Conservation (phyloP, 2,113 vertebrate species). For the Arenaria interpres region DNA sequence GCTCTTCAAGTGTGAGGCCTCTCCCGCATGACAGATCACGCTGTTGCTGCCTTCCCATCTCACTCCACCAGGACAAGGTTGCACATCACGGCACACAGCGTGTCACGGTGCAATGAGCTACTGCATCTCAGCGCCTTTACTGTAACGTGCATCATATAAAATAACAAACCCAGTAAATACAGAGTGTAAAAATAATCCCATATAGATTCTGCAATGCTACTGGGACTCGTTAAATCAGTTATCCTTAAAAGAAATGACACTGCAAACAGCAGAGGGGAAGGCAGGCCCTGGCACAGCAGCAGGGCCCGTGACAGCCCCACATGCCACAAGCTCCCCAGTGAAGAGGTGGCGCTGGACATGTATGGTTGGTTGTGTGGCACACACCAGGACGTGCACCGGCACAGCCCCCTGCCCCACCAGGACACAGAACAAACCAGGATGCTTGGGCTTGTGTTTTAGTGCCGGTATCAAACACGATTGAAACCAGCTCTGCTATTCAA, state of each 20-base stretch:
- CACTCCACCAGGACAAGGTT: not conserved
- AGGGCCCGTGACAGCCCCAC: accelerated
- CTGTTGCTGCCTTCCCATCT: not conserved
- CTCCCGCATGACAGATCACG: not conserved
- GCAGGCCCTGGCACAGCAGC: not conserved
- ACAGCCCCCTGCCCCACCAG: not conserved
- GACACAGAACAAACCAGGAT: not conserved
- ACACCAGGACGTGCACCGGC: not conserved
- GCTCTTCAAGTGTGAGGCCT: not conserved
- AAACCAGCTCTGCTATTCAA: not conserved
- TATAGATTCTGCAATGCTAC: not conserved
- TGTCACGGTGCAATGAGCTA: accelerated
- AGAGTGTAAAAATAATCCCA: not conserved
- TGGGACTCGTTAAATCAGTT: not conserved
- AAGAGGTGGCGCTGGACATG: accelerated
- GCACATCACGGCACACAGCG: accelerated
- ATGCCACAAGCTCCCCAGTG: accelerated
- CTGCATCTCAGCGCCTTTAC: accelerated
- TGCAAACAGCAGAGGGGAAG: not conserved
- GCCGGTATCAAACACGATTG: not conserved
- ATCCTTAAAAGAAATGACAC: not conserved
- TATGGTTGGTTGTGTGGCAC: not conserved
- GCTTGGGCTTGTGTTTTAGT: not conserved
- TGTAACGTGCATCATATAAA: not conserved
- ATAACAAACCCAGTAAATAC: not conserved